These are phyloP conservation scores for Polymixis flavicincta DNA, from an alignment of 2,888 invertebrate genomes.

Conservation along the genomic window DNA sequence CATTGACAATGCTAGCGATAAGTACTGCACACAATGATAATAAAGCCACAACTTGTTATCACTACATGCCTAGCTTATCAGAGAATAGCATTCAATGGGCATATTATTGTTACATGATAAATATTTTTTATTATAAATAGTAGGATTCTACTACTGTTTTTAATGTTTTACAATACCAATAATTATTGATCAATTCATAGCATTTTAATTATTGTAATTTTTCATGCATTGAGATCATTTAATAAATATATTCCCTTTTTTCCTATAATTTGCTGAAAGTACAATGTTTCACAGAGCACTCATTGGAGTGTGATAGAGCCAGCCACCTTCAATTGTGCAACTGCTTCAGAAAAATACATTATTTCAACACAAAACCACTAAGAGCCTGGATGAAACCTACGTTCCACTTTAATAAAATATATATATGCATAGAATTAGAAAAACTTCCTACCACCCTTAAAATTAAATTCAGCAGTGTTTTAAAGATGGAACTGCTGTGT, in stretches of 20 bases:
- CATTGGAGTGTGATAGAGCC: background rate
- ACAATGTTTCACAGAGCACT: background rate
- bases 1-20: slow-evolving; percentile 8
- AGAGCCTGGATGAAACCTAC: background rate
- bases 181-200: background rate
- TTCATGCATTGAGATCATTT: background rate
- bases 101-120: slow-evolving; percentile 2
- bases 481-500: too few species aligned
- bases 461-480: background rate
- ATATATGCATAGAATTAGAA: background rate
- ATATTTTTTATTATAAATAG: background rate
- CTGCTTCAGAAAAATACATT: background rate
- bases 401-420: background rate
- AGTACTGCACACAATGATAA: slow-evolving; percentile 1
- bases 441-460: background rate
- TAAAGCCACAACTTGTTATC: slow-evolving; percentile 41
- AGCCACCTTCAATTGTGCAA: background rate
- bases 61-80: slow-evolving; percentile 41
- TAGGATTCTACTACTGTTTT: background rate
- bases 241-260: background rate
- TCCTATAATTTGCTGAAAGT: background rate
- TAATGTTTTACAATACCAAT: background rate
- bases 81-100: background rate
- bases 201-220: background rate
- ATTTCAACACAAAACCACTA: background rate